Evolutionary conservation across 37 sponge, comb jelly and placozoan species (phyloP), one percentile per base, ranked within the genome.

Genomic region (Sycon ciliatum): DNA sequence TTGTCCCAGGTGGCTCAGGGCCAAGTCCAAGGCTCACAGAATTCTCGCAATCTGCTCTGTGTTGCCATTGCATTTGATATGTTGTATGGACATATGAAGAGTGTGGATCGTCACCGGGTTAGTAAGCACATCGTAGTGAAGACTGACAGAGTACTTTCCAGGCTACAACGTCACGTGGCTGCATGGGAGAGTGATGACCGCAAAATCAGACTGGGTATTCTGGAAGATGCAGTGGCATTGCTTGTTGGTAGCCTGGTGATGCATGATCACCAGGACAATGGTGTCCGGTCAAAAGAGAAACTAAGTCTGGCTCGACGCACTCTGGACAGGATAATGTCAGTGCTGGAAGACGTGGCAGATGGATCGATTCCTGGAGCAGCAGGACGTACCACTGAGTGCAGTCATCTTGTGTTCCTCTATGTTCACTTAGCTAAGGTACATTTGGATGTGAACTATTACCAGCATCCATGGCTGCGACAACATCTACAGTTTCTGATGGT

Each of bases 61-160:
- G 20, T 69, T 30, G 70, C 70, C 22, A 69, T 46, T 5, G 70
- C 70, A 3, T 69, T 23, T 26, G 70, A 69, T 37, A 42, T 69
- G 22, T 38, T 69, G 26, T 69, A 69, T 30, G 29, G 29, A 4
- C 38, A 39, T 27, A n/a, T 69, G 22, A 16, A 30, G 3, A n/a
- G n/a, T n/a, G n/a, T n/a, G n/a, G n/a, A n/a, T n/a, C n/a, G n/a
- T n/a, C n/a, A n/a, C n/a, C n/a, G n/a, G n/a, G n/a, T n/a, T n/a
- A n/a, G n/a, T n/a, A n/a, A n/a, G n/a, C n/a, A n/a, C n/a, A n/a
- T n/a, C n/a, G n/a, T n/a, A n/a, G n/a, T n/a, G n/a, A n/a, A n/a
- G n/a, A n/a, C n/a, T n/a, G n/a, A n/a, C n/a, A n/a, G n/a, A 18
- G 29, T 29, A 16, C 40, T 69, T 39, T 39, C 38, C 42, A 69